Evolutionary conservation across 2,888 invertebrate genomes (phyloP).

Genomic region (Euzetes globulus): DNA sequence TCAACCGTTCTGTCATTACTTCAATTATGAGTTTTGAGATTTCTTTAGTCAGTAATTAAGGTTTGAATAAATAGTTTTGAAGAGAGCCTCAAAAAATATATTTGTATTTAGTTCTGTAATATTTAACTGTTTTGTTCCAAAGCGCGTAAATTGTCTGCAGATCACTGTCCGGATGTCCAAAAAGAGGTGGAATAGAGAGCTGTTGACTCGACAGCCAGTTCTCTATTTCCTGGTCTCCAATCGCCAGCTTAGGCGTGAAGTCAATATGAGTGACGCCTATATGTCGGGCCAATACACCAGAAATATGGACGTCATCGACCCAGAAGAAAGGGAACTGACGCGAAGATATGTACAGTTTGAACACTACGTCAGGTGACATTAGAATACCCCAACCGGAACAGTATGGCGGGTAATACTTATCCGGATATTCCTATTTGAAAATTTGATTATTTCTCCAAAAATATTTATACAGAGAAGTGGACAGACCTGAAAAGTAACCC

Average conservation of each 20-base stretch:
- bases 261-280: constrained; percentile 41
- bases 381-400: constrained; percentile 50
- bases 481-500: constrained; percentile 40
- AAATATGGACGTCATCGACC: constrained; percentile 51
- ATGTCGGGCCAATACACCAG: constrained; percentile 45
- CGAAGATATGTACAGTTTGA: constrained; percentile 42
- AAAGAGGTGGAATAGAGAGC: constrained; percentile 39
- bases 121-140: constrained; percentile 42
- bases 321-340: constrained; percentile 48
- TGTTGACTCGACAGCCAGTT: constrained; percentile 39
- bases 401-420: constrained; percentile 48
- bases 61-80: not conserved
- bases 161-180: constrained; percentile 40
- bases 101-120: constrained; percentile 37
- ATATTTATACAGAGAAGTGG: not conserved
- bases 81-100: not conserved
- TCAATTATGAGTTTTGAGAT: too few species aligned
- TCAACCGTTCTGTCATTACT: too few species aligned
- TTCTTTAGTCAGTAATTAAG: not conserved
- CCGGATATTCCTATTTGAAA: constrained; percentile 45
- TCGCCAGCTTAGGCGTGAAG: constrained; percentile 39
- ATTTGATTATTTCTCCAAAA: not conserved
- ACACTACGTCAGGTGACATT: constrained; percentile 46
- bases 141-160: constrained; percentile 38
- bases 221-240: constrained; percentile 37